These are phyloP conservation scores for Phrynosoma platyrhinos DNA, from an alignment of 2,113 vertebrate species.

Conservation along the genomic window DNA sequence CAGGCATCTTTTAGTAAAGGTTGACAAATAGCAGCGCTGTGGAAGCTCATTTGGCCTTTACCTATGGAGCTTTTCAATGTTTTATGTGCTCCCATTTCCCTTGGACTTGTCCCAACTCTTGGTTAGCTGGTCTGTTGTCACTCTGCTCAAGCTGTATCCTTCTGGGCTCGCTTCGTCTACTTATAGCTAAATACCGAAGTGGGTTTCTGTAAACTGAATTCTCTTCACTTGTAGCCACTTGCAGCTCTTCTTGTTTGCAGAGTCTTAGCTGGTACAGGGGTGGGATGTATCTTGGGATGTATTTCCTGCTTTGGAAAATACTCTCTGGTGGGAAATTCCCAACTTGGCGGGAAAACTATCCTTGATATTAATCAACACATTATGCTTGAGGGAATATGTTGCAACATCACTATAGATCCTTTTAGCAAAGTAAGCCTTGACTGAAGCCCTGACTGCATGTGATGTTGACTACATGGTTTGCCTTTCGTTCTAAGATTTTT, in stretches of 20 bases:
- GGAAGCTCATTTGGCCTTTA: not conserved
- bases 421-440: not conserved
- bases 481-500: not conserved
- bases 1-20: not conserved
- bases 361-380: not conserved
- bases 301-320: slow-evolving; percentile 13
- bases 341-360: not conserved
- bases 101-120: not conserved
- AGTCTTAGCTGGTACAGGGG: not conserved
- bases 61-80: not conserved
- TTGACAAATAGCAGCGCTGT: not conserved
- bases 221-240: not conserved
- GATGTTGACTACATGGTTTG: not conserved
- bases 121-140: not conserved
- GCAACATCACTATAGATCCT: not conserved
- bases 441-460: not conserved
- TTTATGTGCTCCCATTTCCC: not conserved
- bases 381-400: not conserved
- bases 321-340: slow-evolving; percentile 21
- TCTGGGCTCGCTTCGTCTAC: not conserved
- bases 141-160: not conserved
- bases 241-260: not conserved
- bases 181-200: not conserved
- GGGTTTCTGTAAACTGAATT: not conserved
- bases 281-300: not conserved